Percentiles rank a stretch among this genome's conserved stretches.
Evolutionary conservation across 2,797 vertebrate genomes (phyloP).

Genomic region (Anguilla marmorata): DNA sequence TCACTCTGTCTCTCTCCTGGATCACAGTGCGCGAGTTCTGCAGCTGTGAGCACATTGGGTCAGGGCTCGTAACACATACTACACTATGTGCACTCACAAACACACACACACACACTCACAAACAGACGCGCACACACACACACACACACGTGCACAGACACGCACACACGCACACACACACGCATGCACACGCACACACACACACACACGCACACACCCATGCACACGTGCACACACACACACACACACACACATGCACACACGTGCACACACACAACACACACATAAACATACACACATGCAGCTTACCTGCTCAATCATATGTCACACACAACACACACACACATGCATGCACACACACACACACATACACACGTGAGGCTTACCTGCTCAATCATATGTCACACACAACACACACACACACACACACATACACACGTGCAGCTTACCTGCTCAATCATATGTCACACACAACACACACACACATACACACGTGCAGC

Average conservation of each 20-base stretch:
- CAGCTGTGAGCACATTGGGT: conserved; percentile 68
- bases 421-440: neutral
- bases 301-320: neutral
- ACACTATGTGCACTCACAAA: neutral
- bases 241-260: neutral
- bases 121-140: neutral
- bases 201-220: neutral
- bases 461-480: neutral
- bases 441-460: neutral
- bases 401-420: neutral
- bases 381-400: neutral
- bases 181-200: neutral
- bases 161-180: too few species aligned
- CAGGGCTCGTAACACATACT: neutral
- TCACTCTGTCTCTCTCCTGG: conserved; percentile 78
- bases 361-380: neutral
- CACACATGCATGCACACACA: too few species aligned
- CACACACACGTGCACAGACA: neutral
- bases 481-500: neutral
- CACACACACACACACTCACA: neutral
- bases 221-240: neutral
- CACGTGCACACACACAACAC: neutral
- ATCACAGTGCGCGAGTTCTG: conserved; percentile 85
- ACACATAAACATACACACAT: neutral
- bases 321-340: neutral